Conservation (phyloP, 1,140 invertebrate species). For the Drosophila seguyi region DNA sequence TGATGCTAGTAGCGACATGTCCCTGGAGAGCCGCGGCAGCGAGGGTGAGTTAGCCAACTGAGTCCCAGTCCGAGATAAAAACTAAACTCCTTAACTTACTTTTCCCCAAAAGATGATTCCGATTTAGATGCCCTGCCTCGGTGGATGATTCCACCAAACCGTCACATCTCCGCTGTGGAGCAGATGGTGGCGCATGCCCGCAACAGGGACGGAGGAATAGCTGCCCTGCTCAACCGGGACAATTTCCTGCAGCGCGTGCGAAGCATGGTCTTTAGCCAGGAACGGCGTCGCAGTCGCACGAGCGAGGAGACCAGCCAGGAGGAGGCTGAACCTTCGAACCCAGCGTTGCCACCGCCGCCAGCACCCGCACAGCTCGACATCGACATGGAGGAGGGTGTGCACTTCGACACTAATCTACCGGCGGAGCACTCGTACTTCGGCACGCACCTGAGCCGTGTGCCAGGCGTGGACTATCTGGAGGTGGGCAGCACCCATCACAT, state of each 20-base stretch:
- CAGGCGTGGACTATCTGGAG: constrained; percentile 77
- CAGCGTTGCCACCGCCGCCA: constrained; percentile 8
- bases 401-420: constrained; percentile 80
- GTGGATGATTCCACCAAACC: constrained; percentile 71
- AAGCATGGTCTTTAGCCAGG: constrained; percentile 76
- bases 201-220: constrained; percentile 63
- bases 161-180: constrained; percentile 60
- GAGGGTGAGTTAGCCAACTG: constrained; percentile 40
- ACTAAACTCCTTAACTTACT: not conserved
- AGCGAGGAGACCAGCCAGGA: constrained; percentile 50
- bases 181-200: constrained; percentile 65
- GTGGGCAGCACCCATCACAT: constrained; percentile 85
- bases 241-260: constrained; percentile 75
- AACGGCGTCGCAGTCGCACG: constrained; percentile 54
- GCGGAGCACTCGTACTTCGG: constrained; percentile 84
- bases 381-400: constrained; percentile 63
- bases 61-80: not conserved
- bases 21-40: constrained; percentile 66
- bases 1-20: constrained; percentile 57
- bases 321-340: constrained; percentile 2
- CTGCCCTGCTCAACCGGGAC: constrained; percentile 60
- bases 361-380: constrained; percentile 29
- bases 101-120: constrained; percentile 49
- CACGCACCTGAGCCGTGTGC: constrained; percentile 69
- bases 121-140: constrained; percentile 58